A percentile compares a stretch with the other conserved stretches of the same genome.
Evolutionary conservation across 2,888 invertebrate species (phyloP).

Genomic region (Coleophora flavipennella): DNA sequence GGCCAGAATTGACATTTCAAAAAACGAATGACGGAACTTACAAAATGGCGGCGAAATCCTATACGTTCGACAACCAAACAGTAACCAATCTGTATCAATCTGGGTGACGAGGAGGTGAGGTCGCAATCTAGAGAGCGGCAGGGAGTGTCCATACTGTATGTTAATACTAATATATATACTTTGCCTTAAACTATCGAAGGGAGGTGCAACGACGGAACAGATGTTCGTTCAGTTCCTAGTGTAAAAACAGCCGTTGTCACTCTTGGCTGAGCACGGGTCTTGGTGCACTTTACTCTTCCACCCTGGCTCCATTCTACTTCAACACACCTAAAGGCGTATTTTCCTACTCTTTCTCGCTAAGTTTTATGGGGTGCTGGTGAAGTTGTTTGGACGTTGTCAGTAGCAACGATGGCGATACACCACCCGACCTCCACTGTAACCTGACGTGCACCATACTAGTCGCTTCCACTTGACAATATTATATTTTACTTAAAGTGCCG

Average conservation of each 20-base stretch:
- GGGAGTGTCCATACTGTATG: no score
- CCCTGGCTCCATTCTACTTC: constrained; percentile 44
- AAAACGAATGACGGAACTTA: no score
- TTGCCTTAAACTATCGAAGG: background rate
- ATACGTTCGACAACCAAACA: no score
- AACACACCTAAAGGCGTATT: constrained; percentile 20
- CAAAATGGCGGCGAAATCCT: no score
- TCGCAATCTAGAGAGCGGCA: no score
- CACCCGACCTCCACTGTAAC: constrained; percentile 37
- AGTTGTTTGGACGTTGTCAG: constrained; percentile 65
- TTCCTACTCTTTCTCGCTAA: constrained; percentile 34
- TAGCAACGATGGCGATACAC: constrained; percentile 62
- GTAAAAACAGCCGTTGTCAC: constrained; percentile 49
- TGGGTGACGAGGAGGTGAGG: no score
- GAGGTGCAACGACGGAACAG: constrained; percentile 31
- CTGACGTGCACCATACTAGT: constrained; percentile 32
- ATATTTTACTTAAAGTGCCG: constrained; percentile 19
- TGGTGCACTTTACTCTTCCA: constrained; percentile 42
- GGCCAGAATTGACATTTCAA: no score
- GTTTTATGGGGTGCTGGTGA: constrained; percentile 42
- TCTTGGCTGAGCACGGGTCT: constrained; percentile 56
- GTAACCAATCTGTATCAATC: no score
- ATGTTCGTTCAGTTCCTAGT: constrained; percentile 47
- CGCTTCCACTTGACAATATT: constrained; percentile 45
- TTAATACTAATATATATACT: no score